These are phyloP conservation scores for Brevipalpus yothersi DNA, from an alignment of 1,140 invertebrate genomes.

Conservation along the genomic window DNA sequence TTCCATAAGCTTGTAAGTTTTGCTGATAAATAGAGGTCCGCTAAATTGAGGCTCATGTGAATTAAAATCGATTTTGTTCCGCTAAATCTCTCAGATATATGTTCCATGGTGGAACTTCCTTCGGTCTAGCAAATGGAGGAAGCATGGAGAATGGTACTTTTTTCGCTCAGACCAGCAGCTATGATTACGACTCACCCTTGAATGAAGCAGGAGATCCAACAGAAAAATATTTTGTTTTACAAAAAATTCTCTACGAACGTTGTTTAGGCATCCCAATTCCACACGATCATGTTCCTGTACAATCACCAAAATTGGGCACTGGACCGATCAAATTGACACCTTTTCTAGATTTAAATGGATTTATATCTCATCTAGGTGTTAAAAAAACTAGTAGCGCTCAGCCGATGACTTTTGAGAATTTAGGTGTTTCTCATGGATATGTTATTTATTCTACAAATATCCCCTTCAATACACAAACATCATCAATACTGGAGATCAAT, in stretches of 20 bases:
- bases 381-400: neutral
- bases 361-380: neutral
- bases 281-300: too few relatives aligned
- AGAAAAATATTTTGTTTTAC: conserved; percentile 19
- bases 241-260: conserved; percentile 14
- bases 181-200: conserved; percentile 27
- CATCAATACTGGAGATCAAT: conserved; percentile 27
- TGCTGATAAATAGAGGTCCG: neutral
- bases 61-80: neutral
- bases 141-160: conserved; percentile 10
- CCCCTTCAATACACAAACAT: conserved; percentile 22
- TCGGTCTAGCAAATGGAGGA: conserved; percentile 11
- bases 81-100: conserved; percentile 7
- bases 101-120: conserved; percentile 12
- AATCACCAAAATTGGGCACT: too few relatives aligned
- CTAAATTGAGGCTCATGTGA: too few relatives aligned
- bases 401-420: conserved; percentile 6
- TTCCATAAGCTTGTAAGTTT: conserved; percentile 8
- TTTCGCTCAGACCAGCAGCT: conserved; percentile 21
- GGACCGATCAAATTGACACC: too few relatives aligned
- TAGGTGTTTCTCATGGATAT: conserved; percentile 27
- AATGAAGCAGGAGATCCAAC: conserved; percentile 25
- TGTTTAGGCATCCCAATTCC: too few relatives aligned
- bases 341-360: too few relatives aligned
- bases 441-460: conserved; percentile 42